Conservation (phyloP, 2,888 invertebrate species). For the Drosophila setosimentum region DNA sequence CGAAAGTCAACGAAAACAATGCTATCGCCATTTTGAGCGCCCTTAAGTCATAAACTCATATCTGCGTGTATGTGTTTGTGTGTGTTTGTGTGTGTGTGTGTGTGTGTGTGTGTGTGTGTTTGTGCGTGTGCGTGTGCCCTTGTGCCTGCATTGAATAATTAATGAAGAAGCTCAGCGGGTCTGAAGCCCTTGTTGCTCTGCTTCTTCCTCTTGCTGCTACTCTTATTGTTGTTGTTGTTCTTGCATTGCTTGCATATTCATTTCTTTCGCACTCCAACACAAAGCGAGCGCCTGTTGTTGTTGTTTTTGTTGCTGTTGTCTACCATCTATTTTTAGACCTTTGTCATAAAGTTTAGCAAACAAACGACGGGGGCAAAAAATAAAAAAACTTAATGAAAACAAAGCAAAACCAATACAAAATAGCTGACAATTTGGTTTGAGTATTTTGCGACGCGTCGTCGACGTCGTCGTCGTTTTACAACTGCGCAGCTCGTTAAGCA, state of each 20-base stretch:
- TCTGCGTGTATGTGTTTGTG: slow-evolving; percentile 5
- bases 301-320: slow-evolving; percentile 31
- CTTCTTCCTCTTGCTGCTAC: slow-evolving; percentile 23
- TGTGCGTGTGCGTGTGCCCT: slow-evolving; percentile 38
- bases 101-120: not conserved
- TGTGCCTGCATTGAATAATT: slow-evolving; percentile 65
- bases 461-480: slow-evolving; percentile 52
- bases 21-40: slow-evolving; percentile 62
- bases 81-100: not conserved
- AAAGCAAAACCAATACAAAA: slow-evolving; percentile 35
- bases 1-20: slow-evolving; percentile 61
- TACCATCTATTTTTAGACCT: slow-evolving; percentile 69
- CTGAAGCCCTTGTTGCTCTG: slow-evolving; percentile 33
- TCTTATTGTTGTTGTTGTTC: slow-evolving; percentile 25
- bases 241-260: slow-evolving; percentile 58
- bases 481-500: slow-evolving; percentile 60
- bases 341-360: slow-evolving; percentile 80
- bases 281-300: slow-evolving; percentile 19
- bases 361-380: slow-evolving; percentile 56
- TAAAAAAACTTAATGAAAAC: slow-evolving; percentile 21
- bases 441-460: slow-evolving; percentile 44
- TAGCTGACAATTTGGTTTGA: slow-evolving; percentile 64
- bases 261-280: slow-evolving; percentile 37
- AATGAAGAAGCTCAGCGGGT: slow-evolving; percentile 49
- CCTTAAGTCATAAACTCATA: slow-evolving; percentile 39